Evolutionary conservation across 2,888 invertebrate species (phyloP), one percentile per base, ranked within the genome.

Genomic region (Cheilosia variabilis): DNA sequence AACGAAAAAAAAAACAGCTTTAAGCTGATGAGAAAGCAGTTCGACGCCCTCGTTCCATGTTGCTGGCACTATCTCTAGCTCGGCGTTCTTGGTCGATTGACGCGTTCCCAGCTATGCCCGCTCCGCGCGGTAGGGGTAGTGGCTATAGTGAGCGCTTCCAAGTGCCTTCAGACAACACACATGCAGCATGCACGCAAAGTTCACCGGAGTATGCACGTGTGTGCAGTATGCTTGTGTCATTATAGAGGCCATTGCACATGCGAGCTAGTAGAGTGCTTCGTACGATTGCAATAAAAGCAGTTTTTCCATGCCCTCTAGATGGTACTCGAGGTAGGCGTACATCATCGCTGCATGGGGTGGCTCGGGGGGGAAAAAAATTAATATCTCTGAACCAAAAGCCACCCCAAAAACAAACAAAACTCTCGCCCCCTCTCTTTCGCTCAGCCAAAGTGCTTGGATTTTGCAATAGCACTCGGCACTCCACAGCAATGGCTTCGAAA

Each of bases 221-320:
- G 10, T 31, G 19, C 34, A 3, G 41, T 45, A 45, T 50, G 69
- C 17, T n/a, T 52, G 76, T 19, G 66, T n/a, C 62, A 50, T 78
- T 83, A 79, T 73, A 73, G 66, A 73, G 79, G 83, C 79, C 73
- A 84, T 79, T 84, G 83, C 83, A 84, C 83, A 84, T 84, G 83
- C 83, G 83, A 79, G 50, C 13, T 72, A 47, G 45, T 53, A 50
- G 10, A 34, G 52, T 65, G 37, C 27, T 71, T 41, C 19, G 17
- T 45, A 27, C 57, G 53, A 68, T 31, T 62, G 62, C 55, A 66
- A 60, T 60, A 60, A 52, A 62, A 78, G 17, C 68, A 69, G 55
- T 66, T 77, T 77, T 79, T 68, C 43, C 62, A 73, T 66, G 24
- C 60, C 71, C 65, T 72, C 62, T 77, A 50, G 58, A 77, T 77